A percentile compares a stretch with the other conserved stretches of the same genome.
These are phyloP conservation scores for Drosophila hydei DNA, from an alignment of 1,140 invertebrate species.

Conservation along the genomic window DNA sequence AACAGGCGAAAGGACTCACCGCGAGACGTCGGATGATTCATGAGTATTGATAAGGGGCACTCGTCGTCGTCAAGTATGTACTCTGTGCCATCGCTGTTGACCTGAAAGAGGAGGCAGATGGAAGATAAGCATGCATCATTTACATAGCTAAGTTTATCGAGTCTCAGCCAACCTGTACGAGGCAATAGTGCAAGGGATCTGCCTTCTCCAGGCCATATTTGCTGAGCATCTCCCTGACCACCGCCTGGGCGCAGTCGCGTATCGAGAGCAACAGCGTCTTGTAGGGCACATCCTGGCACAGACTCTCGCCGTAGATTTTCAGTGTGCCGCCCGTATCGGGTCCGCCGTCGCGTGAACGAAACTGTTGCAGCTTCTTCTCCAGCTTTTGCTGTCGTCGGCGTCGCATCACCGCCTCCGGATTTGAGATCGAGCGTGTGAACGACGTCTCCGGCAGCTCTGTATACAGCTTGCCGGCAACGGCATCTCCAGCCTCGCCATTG, in stretches of 20 bases:
- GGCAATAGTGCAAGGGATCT: slow-evolving; percentile 95
- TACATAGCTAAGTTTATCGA: background rate
- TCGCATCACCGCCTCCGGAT: slow-evolving; percentile 99
- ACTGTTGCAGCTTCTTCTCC: slow-evolving; percentile 98
- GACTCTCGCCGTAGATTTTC: slow-evolving; percentile 98
- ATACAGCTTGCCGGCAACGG: slow-evolving; percentile 96
- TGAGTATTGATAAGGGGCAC: slow-evolving; percentile 97
- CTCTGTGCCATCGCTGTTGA: slow-evolving; percentile 90
- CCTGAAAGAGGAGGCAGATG: slow-evolving; percentile 84
- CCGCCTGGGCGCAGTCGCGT: slow-evolving; percentile 94
- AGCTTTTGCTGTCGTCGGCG: slow-evolving; percentile 98
- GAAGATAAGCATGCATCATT: background rate
- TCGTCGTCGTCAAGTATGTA: slow-evolving; percentile 98
- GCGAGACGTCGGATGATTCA: slow-evolving; percentile 93
- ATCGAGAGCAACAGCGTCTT: slow-evolving; percentile 98
- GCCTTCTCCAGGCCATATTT: slow-evolving; percentile 97
- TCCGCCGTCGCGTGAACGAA: slow-evolving; percentile 95
- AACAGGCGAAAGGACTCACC: slow-evolving; percentile 86
- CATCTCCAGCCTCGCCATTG: slow-evolving; percentile 66
- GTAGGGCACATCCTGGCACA: slow-evolving; percentile 98
- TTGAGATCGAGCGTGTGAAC: slow-evolving; percentile 99
- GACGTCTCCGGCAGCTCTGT: slow-evolving; percentile 98
- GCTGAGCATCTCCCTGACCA: slow-evolving; percentile 97
- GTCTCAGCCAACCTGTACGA: slow-evolving; percentile 91
- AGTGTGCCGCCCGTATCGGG: slow-evolving; percentile 97